A percentile compares a stretch with the other conserved stretches of the same genome.
phyloP scores from a whole-genome alignment of 2,113 vertebrate genomes.

The Brachyhypopomus occidentalis region DNA sequence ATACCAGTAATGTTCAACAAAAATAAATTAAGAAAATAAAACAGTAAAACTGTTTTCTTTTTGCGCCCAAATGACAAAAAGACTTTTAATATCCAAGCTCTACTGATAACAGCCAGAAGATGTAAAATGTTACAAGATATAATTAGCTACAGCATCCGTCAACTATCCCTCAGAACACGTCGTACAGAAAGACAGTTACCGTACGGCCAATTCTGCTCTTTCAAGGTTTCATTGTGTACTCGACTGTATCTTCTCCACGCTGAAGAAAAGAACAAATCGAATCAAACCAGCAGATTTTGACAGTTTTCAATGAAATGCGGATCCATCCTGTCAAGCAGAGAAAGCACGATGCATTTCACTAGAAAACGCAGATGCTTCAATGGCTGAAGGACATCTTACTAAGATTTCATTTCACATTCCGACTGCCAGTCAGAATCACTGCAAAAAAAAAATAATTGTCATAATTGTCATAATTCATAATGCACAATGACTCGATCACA shows the following conservation, averaged over 20 bases:
- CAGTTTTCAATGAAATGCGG: conserved; percentile 23
- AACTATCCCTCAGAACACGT: background rate
- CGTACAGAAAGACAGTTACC: background rate
- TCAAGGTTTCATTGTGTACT: background rate
- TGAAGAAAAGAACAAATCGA: conserved; percentile 21
- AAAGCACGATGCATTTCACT: conserved; percentile 15
- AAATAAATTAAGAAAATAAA: background rate
- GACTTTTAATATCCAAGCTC: conserved; percentile 35
- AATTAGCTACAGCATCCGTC: background rate
- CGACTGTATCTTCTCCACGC: background rate
- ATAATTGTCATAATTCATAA: conserved; percentile 19
- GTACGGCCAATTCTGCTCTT: background rate
- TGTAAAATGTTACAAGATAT: background rate
- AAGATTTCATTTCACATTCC: conserved; percentile 36
- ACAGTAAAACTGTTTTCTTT: conserved; percentile 43
- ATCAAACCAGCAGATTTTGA: conserved; percentile 38
- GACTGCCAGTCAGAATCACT: conserved; percentile 20
- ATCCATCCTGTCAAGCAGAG: conserved; percentile 36
- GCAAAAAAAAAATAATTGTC: conserved; percentile 14
- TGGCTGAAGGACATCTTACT: conserved; percentile 37
- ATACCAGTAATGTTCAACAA: too few relatives aligned
- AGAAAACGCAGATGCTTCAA: conserved; percentile 40
- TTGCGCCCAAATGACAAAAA: conserved; percentile 41
- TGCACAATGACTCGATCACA: conserved; percentile 10
- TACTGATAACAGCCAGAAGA: conserved; percentile 42